Base-by-base conservation (phyloP, 2,888 invertebrate species). In the Willowsia nigromaculata region DNA sequence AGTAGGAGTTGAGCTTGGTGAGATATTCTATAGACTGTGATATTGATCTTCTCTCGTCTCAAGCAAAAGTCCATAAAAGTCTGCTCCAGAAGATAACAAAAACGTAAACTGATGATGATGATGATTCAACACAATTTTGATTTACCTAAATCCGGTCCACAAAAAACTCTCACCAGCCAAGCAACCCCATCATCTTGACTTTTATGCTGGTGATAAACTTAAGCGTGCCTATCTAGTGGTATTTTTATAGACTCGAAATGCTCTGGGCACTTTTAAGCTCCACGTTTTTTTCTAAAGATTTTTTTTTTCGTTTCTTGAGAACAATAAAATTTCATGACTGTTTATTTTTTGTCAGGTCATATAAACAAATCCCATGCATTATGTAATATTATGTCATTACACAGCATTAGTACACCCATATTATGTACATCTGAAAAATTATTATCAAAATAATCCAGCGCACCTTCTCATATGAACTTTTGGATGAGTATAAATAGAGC, bases 321-420 rank as follows among this genome's bases (percentile, higher is more conserved):
- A 65, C 65, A 65, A 65, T 65, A 65, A 65, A 65, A 65, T 59
- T 65, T 65, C 65, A 65, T 65, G 65, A 65, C 33, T 65, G 33
- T 65, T 33, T 30, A 65, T 65, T 65, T 65, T 65, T 65, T 65
- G 65, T n/a, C 33, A 3, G 13, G n/a, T 33, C 11, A 65, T 33
- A 33, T 15, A 33, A 33, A 65, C 65, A 33, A 30, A 65, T 33
- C 33, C 5, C 15, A 33, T 65, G 30, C 15, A 65, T 65, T 65
- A 65, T 65, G 65, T 33, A 33, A 65, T 33, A 65, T 59, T 27
- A 25, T 27, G 59, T 25, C 59, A 59, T n/a, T n/a, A n/a, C n/a
- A n/a, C n/a, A n/a, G n/a, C n/a, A n/a, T n/a, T n/a, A n/a, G n/a
- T n/a, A n/a, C n/a, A n/a, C n/a, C n/a, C n/a, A 59, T 5, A 27